Base-by-base conservation (phyloP, 2,113 vertebrate species). In the Dipodomys ordii region DNA sequence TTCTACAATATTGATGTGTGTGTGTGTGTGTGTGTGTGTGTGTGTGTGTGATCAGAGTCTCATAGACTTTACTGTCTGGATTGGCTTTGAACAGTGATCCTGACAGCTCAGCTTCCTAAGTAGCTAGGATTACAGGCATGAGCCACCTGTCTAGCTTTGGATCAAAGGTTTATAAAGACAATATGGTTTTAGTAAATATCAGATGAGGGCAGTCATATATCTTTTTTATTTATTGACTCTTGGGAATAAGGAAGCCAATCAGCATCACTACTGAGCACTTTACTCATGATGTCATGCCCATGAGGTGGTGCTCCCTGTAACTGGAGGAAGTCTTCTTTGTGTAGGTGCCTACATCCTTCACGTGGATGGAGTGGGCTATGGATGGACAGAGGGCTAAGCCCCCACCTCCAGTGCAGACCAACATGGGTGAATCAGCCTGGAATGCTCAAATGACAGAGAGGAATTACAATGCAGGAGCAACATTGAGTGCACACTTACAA, bases 291-390 rank as follows among this genome's bases (percentile, higher is more conserved):
- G 3, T 57, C 53, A 13, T 57, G 12, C 3, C 12, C 53, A 57
- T 64, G 2, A 53, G 22, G 6, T 4, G 1, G 80, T 23, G 39
- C 7, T 73, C 7, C 18, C 57, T 30, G 32, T 23, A 69, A 19
- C 35, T 53, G 73, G 35, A 39, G 27, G 11, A 13, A 25, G 44
- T 27, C 4, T 16, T 22, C 23, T 8, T 53, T 7, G 60, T 7
- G 5, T 15, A 22, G 60, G 76, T 60, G 4, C 18, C 60, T 60
- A 16, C 8, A 13, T 39, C 13, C 19, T 69, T 25, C 27, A 25
- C 0, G 0, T 6, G 1, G 5, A 5, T 6, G 8, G 0, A 65
- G 49, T 10, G 27, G 12, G 53, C 39, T 67, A 0, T 44, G 64
- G 30, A 1, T 23, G 0, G 3, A 64, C 4, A 68, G 23, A 28